Evolutionary conservation across 2,888 invertebrate species (phyloP).

Genomic region (Coremacera marginata): DNA sequence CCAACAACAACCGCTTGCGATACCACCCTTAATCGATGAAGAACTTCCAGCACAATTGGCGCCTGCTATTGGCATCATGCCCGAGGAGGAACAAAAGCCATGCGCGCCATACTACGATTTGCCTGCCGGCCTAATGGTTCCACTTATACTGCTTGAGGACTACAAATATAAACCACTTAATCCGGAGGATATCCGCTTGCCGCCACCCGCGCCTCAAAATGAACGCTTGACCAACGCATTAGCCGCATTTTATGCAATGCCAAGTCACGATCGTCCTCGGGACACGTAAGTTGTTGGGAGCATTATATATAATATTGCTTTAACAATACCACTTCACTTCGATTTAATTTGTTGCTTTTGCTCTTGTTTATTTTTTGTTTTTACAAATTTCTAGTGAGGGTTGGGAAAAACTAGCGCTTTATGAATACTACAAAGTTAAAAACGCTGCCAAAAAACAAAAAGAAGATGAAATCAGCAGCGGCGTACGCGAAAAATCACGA

Average conservation of each 20-base stretch:
- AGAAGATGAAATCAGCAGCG: slow-evolving; percentile 83
- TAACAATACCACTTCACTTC: too few species aligned
- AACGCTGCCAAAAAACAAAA: slow-evolving; percentile 90
- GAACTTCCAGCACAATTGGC: slow-evolving; percentile 42
- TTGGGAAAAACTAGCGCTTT: slow-evolving; percentile 97
- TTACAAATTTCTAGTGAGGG: slow-evolving; percentile 80
- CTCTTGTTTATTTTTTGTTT: slow-evolving; percentile 24
- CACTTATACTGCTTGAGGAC: slow-evolving; percentile 94
- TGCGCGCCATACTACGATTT: slow-evolving; percentile 96
- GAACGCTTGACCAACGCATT: slow-evolving; percentile 93
- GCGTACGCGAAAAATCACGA: slow-evolving; percentile 78
- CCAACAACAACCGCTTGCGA: slow-evolving; percentile 19
- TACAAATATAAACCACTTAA: slow-evolving; percentile 91
- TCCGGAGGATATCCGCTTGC: slow-evolving; percentile 89
- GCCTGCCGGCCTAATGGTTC: slow-evolving; percentile 97
- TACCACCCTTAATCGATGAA: slow-evolving; percentile 34
- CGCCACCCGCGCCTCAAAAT: slow-evolving; percentile 95
- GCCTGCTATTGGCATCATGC: slow-evolving; percentile 57
- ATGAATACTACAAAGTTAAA: slow-evolving; percentile 98
- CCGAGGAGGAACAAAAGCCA: slow-evolving; percentile 83
- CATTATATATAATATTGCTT: too few species aligned
- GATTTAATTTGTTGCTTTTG: too few species aligned
- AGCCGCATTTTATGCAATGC: slow-evolving; percentile 95
- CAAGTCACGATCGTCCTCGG: slow-evolving; percentile 93
- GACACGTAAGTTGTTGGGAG: slow-evolving; percentile 77